Percentiles rank a stretch among this genome's conserved stretches.
Conservation (phyloP, 2,888 invertebrate species). For the Yponomeuta evonymella region DNA sequence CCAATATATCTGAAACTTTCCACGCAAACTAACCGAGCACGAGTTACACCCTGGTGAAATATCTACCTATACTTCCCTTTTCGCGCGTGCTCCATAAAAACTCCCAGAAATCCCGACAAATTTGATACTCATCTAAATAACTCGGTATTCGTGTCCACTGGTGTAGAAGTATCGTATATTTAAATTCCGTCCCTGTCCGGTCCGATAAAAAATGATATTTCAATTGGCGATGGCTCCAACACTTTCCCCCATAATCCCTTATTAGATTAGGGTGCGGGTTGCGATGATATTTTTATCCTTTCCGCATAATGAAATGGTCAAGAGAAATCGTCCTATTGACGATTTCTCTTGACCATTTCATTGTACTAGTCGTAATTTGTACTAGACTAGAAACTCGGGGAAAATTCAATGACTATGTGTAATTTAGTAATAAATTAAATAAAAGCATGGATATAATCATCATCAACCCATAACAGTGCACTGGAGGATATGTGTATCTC, state of each 20-base stretch:
- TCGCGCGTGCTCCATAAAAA: slow-evolving; percentile 28
- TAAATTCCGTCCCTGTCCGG: slow-evolving; percentile 61
- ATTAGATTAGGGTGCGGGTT: slow-evolving; percentile 47
- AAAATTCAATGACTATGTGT: too few relatives aligned
- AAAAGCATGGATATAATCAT: too few relatives aligned
- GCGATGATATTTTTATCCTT: not conserved
- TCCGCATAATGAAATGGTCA: not conserved
- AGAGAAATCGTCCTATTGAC: not conserved
- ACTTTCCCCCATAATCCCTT: slow-evolving; percentile 57
- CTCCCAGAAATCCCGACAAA: slow-evolving; percentile 37
- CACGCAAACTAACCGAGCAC: too few relatives aligned
- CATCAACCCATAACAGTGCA: too few relatives aligned
- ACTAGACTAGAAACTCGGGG: too few relatives aligned
- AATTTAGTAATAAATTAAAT: too few relatives aligned
- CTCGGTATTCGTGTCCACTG: slow-evolving; percentile 44
- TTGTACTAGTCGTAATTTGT: too few relatives aligned
- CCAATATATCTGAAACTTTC: too few relatives aligned
- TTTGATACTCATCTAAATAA: slow-evolving; percentile 58
- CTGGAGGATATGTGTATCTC: too few relatives aligned
- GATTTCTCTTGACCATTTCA: too few relatives aligned
- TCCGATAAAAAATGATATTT: slow-evolving; percentile 45
- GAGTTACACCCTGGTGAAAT: too few relatives aligned
- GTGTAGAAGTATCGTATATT: slow-evolving; percentile 57
- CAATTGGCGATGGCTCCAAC: slow-evolving; percentile 48
- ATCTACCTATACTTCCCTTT: slow-evolving; percentile 1